These are phyloP conservation scores for Palythoa caribaeorum DNA, from an alignment of 92 coral and sea anemone species.

Conservation along the genomic window DNA sequence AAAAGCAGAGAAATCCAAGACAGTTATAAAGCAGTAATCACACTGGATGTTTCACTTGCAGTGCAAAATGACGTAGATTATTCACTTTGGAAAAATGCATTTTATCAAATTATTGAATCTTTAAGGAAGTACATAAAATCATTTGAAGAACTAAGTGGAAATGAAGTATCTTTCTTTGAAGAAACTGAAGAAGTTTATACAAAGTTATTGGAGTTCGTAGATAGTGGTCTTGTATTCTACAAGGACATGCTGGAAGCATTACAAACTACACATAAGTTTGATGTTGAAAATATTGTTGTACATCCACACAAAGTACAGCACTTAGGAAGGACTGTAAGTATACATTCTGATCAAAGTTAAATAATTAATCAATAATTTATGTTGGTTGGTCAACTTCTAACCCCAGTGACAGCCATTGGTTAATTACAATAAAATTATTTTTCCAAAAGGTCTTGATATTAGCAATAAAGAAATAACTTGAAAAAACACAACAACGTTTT, in stretches of 20 bases:
- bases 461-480: too few relatives aligned
- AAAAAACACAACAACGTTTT: too few relatives aligned
- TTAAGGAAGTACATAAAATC: slow-evolving; percentile 69
- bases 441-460: too few relatives aligned
- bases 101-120: slow-evolving; percentile 93
- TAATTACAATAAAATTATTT: too few relatives aligned
- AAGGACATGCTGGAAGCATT: slow-evolving; percentile 66
- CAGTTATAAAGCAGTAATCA: slow-evolving; percentile 80
- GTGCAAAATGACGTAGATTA: slow-evolving; percentile 86
- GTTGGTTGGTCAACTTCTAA: too few relatives aligned
- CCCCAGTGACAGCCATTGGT: too few relatives aligned
- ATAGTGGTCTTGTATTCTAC: slow-evolving; percentile 67
- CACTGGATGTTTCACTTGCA: slow-evolving; percentile 83
- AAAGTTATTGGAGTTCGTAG: slow-evolving; percentile 68
- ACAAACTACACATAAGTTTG: slow-evolving; percentile 72
- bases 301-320: slow-evolving; percentile 80
- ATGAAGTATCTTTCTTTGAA: slow-evolving; percentile 28
- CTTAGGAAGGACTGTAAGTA: slow-evolving; percentile 81
- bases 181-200: slow-evolving; percentile 70
- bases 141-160: slow-evolving; percentile 37
- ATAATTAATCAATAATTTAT: too few relatives aligned
- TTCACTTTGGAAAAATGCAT: slow-evolving; percentile 85
- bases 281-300: slow-evolving; percentile 65
- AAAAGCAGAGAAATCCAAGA: slow-evolving; percentile 87
- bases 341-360: not conserved